Base-by-base conservation (phyloP, 64 coral and sea anemone genomes). In the Actinia tenebrosa region DNA sequence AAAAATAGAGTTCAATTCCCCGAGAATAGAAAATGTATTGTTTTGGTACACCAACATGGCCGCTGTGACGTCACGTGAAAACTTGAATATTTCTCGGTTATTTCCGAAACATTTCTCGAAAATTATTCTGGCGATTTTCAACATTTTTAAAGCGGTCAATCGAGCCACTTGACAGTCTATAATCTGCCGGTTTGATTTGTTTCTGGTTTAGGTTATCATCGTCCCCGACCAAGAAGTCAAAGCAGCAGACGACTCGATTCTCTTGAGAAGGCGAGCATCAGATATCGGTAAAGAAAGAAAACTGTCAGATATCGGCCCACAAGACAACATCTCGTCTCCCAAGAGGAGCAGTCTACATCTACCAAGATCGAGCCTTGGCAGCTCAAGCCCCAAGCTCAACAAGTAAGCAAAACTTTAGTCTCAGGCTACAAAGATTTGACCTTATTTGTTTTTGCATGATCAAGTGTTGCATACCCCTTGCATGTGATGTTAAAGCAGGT, bases 341-440 rank as follows among this genome's bases (percentile, higher is more conserved):
- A 85, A 85, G 17, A 64, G 83, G 18, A 85, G 83, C 30, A 85
- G 83, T 64, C 56, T 85, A 55, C 60, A 85, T 26, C 83, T 85
- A 9, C 83, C 83, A 17, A 56, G 60, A 8, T 61, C 83, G 5
- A 85, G 83, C 23, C 3, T 85, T 43, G 83, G 83, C 6, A 85
- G 60, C 56, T 43, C 56, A 43, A 85, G 83, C 60, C 83, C 83
- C 7, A 85, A 64, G 42, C 83, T 59, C 16, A 59, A 59, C 83
- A 85, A 64, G 83, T 84, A 58, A 84, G 18, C 63, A 59, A 25
- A 43, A 25, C 19, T 1, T 7, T 23, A 66, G 19, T 66, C 63
- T 23, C 63, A 7, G 15, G 56, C 56, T 58, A 58, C 15, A 5
- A 14, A 58, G 56, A 37, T 37, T 37, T 37, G 15, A 58, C 13